Evolutionary conservation across 2,888 invertebrate genomes (phyloP), one percentile per base, ranked within the genome.

Genomic region (Anthrax anthrax): DNA sequence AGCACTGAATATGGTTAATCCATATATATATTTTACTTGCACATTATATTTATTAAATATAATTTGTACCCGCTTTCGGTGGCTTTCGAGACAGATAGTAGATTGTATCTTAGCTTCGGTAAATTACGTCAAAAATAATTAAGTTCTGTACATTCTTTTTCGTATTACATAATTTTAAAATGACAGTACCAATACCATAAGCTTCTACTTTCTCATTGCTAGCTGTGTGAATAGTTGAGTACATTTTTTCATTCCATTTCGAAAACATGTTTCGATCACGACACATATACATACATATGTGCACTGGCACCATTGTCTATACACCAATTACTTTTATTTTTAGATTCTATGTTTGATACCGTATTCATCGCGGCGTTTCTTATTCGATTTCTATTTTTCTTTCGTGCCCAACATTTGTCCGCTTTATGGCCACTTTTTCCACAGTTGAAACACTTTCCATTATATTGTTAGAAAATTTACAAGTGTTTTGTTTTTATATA

Each of bases 221-320:
- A 19, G 45, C 48, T n/a, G 45, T 46, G 18, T 45, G 42, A 29
- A 48, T 48, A 37, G 13, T 18, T 18, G 39, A 39, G 18, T 19
- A 18, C 6, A 14, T 19, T 6, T 18, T 2, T 4, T 14, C 18
- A 18, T 39, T 6, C 38, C 38, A 38, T 19, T 38, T 16, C 12
- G n/a, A 10, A 42, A 47, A 47, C 4, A 23, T 18, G 2, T 18
- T 45, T 23, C 36, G 45, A 19, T 45, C 43, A 34, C 45, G 45
- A n/a, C 44, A 49, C 46, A 43, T 46, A 36, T 46, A n/a, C n/a
- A n/a, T n/a, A n/a, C n/a, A n/a, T n/a, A n/a, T n/a, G 38, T 36
- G 44, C 16, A 18, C 43, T 42, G 16, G 49, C 44, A 14, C 49
- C 49, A 37, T 45, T 51, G 29, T 49, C 48, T 14, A 49, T 18